Evolutionary conservation across 2,113 vertebrate genomes (phyloP).

Genomic region (Spizaetus ornatus): DNA sequence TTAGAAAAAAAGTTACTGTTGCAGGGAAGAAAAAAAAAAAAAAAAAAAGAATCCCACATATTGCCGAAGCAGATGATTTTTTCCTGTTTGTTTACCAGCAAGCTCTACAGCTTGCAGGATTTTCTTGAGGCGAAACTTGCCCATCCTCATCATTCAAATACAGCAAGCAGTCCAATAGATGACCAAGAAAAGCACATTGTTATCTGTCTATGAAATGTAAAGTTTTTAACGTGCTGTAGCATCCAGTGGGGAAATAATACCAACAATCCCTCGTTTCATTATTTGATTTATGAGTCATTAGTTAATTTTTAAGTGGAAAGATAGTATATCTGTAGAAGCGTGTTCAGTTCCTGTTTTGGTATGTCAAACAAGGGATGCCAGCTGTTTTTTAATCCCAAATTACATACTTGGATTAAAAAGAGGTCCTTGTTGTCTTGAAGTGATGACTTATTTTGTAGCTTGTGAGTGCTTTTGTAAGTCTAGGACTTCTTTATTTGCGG

Average conservation of each 20-base stretch:
- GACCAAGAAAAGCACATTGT: neutral
- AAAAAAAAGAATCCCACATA: neutral
- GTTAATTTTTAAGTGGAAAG: neutral
- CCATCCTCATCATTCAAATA: neutral
- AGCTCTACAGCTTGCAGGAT: neutral
- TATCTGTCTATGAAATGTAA: neutral
- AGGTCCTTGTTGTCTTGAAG: neutral
- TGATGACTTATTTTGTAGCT: neutral
- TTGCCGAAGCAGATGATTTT: slow-evolving; percentile 16
- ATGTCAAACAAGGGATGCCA: neutral
- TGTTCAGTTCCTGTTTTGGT: neutral
- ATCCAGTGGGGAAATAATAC: neutral
- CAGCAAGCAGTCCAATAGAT: neutral
- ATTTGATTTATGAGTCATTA: neutral
- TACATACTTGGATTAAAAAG: neutral
- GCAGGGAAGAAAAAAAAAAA: neutral
- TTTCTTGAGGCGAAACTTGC: neutral
- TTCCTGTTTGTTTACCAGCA: slow-evolving; percentile 52
- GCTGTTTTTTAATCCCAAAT: neutral
- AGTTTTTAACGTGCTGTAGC: neutral
- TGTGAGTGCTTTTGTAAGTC: neutral
- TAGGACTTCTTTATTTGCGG: neutral
- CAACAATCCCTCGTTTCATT: rapidly evolving
- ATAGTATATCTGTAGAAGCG: neutral
- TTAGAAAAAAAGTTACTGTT: slow-evolving; percentile 53